Conservation (phyloP, 2,113 vertebrate species). For the human region DNA sequence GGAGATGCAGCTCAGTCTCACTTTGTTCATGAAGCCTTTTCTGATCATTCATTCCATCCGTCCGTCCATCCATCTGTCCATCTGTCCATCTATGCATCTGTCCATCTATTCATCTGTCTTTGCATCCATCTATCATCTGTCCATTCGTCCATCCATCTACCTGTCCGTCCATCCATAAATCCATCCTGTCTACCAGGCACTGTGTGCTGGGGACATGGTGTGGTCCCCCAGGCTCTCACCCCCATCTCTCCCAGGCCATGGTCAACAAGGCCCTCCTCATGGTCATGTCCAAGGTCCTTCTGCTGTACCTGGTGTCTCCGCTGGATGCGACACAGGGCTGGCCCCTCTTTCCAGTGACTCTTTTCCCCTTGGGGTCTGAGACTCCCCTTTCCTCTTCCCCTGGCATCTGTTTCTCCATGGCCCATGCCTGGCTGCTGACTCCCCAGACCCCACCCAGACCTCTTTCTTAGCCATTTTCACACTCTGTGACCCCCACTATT, state of each 20-base stretch:
- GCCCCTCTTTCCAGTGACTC: neutral
- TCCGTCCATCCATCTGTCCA: neutral
- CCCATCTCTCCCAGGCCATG: neutral
- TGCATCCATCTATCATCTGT: neutral
- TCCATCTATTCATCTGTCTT: neutral
- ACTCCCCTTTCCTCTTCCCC: neutral
- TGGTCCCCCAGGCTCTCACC: neutral
- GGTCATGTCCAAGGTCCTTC: neutral
- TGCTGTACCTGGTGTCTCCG: neutral
- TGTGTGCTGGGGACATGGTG: neutral
- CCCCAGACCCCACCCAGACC: no score
- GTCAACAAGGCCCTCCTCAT: neutral
- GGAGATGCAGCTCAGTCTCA: neutral
- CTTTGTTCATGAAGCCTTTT: neutral
- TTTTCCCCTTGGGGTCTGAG: neutral
- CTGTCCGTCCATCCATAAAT: no score
- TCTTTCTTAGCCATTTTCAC: no score
- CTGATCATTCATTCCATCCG: neutral
- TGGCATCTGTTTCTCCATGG: neutral
- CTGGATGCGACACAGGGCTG: neutral
- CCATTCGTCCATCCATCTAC: no score
- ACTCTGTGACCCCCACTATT: rapidly evolving
- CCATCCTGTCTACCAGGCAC: neutral
- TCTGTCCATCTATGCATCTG: no score
- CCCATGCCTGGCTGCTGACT: neutral